A percentile compares a stretch with the other conserved stretches of the same genome.
Evolutionary conservation across 2,797 vertebrate genomes (phyloP).

Genomic region (Fundulus diaphanus): DNA sequence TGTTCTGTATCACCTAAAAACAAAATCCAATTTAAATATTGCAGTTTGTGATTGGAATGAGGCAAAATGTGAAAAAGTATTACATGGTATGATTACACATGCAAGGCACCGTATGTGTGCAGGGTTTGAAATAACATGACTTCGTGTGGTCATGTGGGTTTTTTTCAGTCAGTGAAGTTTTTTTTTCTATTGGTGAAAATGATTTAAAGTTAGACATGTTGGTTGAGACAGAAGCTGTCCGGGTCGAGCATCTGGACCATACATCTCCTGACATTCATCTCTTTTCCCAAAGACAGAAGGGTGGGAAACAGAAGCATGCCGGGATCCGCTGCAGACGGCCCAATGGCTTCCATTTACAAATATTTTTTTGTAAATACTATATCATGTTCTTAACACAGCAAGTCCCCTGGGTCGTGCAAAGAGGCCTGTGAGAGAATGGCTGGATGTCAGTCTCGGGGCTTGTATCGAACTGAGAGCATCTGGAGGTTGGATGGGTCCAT

Average conservation of each 20-base stretch:
- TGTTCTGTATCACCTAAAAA: background rate
- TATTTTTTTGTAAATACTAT: slow-evolving; percentile 85
- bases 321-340: slow-evolving; percentile 63
- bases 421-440: slow-evolving; percentile 74
- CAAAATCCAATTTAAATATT: background rate
- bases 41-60: background rate
- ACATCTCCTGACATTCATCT: slow-evolving; percentile 75
- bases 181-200: slow-evolving; percentile 51
- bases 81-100: background rate
- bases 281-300: slow-evolving; percentile 47
- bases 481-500: slow-evolving; percentile 71
- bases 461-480: slow-evolving; percentile 80
- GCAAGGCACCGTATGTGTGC: slow-evolving; percentile 2
- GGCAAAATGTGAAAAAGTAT: background rate
- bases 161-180: slow-evolving; percentile 61
- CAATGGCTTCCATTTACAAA: slow-evolving; percentile 85
- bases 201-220: slow-evolving; percentile 55
- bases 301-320: slow-evolving; percentile 51
- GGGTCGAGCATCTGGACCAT: slow-evolving; percentile 62
- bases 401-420: slow-evolving; percentile 77
- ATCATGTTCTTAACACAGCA: slow-evolving; percentile 85
- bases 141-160: slow-evolving; percentile 56
- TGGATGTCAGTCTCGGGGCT: slow-evolving; percentile 67
- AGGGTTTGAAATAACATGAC: slow-evolving; percentile 72
- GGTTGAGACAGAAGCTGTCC: slow-evolving; percentile 71